Evolutionary conservation across 2,113 vertebrate genomes (phyloP), one percentile per base, ranked within the genome.

Genomic region (Cyanoderma ruficeps): DNA sequence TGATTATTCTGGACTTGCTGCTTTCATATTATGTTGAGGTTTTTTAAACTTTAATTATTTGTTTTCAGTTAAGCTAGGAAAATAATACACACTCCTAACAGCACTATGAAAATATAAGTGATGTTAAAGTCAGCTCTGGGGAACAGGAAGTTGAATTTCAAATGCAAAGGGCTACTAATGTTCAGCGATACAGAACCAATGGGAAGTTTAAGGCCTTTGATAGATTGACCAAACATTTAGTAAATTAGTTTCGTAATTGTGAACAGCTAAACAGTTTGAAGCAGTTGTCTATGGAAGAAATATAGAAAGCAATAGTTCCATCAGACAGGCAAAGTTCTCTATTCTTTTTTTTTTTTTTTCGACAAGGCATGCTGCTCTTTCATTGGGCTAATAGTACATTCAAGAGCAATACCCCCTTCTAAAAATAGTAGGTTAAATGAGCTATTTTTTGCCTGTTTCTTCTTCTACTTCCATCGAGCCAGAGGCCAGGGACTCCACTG

Each of bases 181-280:
- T 94, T 94, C 47, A 91, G 25, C 52, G 47, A 22, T 35, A 80
- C 81, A 71, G 70, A 86, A 92, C 37, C 59, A 91, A 83, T 74
- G 46, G 53, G 60, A 94, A 78, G 25, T 89, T 94, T 50, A 77
- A 52, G 85, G n/a, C 56, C 56, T 91, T 93, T 83, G 28, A 55
- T 89, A 90, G 90, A 76, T 64, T 91, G 86, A 68, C 87, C 57
- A 68, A 83, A 80, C 42, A 74, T 75, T 93, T 86, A 55, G 79
- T 68, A 69, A 81, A 63, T 83, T 78, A 49, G 52, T 53, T 68
- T 87, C 50, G 74, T 96, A 81, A 96, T 71, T 87, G 23, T 68
- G 84, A 91, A 82, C 82, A 96, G 87, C 85, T 92, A 83, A 96
- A 39, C 28, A 72, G 25, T 61, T 91, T 37, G 75, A 89, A 92